Evolutionary conservation across 2,888 invertebrate species (phyloP).

Genomic region (Tenthredo scrophulariae): DNA sequence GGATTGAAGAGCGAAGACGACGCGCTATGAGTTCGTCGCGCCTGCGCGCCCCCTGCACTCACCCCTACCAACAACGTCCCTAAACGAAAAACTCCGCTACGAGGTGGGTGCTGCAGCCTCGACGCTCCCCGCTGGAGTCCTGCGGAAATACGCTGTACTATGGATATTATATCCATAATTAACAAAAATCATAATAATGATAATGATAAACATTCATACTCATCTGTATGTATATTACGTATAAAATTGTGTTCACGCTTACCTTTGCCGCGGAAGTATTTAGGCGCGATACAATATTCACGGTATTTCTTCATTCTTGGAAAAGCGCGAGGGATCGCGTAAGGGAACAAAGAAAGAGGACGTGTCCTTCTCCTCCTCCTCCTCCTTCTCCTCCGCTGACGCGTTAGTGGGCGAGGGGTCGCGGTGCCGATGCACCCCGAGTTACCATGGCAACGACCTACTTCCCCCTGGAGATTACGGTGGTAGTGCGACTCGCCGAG

Average conservation of each 20-base stretch:
- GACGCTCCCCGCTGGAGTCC: conserved; percentile 23
- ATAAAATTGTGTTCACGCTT: neutral
- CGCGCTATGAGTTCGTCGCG: conserved; percentile 34
- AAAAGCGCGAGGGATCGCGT: neutral
- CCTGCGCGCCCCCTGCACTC: conserved; percentile 28
- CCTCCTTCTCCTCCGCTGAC: neutral
- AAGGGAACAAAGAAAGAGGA: conserved; percentile 34
- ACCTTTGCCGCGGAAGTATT: neutral
- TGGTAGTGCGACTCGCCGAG: conserved; percentile 44
- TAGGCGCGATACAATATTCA: neutral
- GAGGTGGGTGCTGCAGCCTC: conserved; percentile 28
- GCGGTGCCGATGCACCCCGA: conserved; percentile 72
- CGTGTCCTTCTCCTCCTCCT: conserved; percentile 1
- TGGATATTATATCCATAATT: neutral
- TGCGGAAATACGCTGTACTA: conserved; percentile 12
- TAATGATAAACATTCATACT: neutral
- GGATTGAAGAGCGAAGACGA: conserved; percentile 47
- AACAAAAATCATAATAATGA: neutral
- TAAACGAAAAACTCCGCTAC: neutral
- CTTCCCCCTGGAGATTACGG: conserved; percentile 72
- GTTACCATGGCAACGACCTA: conserved; percentile 77
- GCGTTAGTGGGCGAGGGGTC: conserved; percentile 20
- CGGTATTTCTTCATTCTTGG: neutral
- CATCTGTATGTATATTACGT: neutral
- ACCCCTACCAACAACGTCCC: conserved; percentile 27